Evolutionary conservation across 2,113 vertebrate genomes (phyloP).

Genomic region (Pygoscelis antarcticus): DNA sequence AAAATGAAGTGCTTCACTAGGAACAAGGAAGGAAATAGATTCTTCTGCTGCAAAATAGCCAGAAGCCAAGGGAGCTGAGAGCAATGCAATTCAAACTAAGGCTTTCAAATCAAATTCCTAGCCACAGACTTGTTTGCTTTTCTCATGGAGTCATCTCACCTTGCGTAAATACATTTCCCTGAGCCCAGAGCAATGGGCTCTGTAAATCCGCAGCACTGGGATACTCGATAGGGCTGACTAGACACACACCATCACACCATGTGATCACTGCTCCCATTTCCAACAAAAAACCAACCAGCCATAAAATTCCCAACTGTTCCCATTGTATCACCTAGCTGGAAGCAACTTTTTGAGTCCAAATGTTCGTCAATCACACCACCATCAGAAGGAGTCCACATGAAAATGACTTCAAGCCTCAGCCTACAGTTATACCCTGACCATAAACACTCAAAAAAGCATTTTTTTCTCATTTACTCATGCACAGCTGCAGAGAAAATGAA

Average conservation of each 20-base stretch:
- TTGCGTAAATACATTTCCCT: background rate
- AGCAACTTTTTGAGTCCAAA: constrained; percentile 9
- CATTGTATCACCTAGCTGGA: constrained; percentile 17
- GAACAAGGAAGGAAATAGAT: constrained; percentile 2
- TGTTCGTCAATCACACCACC: constrained; percentile 1
- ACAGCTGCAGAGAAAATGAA: constrained; percentile 8
- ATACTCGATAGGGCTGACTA: background rate
- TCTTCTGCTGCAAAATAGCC: background rate
- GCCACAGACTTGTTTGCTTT: background rate
- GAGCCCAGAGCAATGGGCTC: background rate
- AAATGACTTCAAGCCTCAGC: background rate
- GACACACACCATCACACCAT: background rate
- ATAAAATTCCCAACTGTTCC: constrained; percentile 30
- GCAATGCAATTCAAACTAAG: background rate
- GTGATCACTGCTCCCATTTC: background rate
- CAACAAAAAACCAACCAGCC: background rate
- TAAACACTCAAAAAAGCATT: background rate
- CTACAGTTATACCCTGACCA: background rate
- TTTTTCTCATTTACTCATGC: background rate
- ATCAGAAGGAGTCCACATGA: background rate
- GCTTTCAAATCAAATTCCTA: background rate
- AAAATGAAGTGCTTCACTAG: background rate
- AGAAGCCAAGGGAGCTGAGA: background rate
- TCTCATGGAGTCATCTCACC: background rate
- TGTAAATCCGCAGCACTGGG: background rate